Percentiles rank a stretch among this genome's conserved stretches.
These are phyloP conservation scores for Phymastichus coffea DNA, from an alignment of 1,140 invertebrate genomes.

Conservation along the genomic window DNA sequence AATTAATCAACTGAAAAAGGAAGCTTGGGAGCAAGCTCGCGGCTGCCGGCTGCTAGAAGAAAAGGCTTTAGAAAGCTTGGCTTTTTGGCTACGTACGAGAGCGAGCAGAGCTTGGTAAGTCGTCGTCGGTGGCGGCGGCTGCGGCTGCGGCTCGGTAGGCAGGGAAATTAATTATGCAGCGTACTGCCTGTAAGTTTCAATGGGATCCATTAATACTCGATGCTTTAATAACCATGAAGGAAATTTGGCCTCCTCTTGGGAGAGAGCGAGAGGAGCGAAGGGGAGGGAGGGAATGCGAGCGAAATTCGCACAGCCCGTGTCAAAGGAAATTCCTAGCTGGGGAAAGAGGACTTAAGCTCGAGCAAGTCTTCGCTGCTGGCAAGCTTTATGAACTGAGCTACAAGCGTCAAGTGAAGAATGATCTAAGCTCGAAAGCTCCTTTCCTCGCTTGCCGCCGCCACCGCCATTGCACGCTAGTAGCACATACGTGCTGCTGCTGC, in stretches of 20 bases:
- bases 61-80: too few species aligned
- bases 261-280: too few species aligned
- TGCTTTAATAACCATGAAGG: slow-evolving; percentile 21
- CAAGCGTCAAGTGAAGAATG: slow-evolving; percentile 18
- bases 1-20: too few species aligned
- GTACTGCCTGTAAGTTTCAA: slow-evolving; percentile 14
- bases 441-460: neutral
- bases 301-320: slow-evolving; percentile 12
- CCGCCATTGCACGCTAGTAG: neutral
- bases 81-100: too few species aligned
- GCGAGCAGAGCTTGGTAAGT: too few species aligned
- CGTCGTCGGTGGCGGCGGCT: too few species aligned
- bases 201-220: slow-evolving; percentile 22
- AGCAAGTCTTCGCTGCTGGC: too few species aligned
- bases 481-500: too few species aligned
- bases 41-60: too few species aligned
- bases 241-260: slow-evolving; percentile 10
- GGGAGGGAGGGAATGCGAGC: neutral
- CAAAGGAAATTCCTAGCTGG: slow-evolving; percentile 14
- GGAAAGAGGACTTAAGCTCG: neutral
- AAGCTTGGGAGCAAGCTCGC: too few species aligned
- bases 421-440: slow-evolving; percentile 8
- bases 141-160: too few species aligned
- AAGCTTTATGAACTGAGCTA: neutral
- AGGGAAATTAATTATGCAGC: slow-evolving; percentile 24